phyloP scores from a whole-genome alignment of 2,888 invertebrate species.

The Tinea trinotella region DNA sequence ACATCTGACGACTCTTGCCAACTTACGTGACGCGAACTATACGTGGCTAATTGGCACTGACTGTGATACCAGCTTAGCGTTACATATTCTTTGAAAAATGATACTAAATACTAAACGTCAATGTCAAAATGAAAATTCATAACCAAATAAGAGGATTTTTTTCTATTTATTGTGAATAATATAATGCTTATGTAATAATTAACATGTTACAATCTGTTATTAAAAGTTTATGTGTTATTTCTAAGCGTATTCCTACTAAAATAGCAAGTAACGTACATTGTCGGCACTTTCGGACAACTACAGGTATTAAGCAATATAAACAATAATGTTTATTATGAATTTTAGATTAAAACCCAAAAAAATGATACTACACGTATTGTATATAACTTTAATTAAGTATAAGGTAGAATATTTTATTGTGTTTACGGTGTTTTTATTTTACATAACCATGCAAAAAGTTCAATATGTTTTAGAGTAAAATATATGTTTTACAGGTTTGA shows the following conservation, averaged over 20 bases:
- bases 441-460: neutral
- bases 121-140: neutral
- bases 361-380: too few relatives aligned
- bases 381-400: neutral
- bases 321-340: too few relatives aligned
- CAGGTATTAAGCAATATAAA: neutral
- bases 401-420: too few relatives aligned
- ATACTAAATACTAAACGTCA: neutral
- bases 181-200: constrained; percentile 4
- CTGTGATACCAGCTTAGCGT: too few relatives aligned
- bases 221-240: neutral
- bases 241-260: neutral
- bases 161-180: neutral
- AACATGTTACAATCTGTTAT: neutral
- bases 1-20: too few relatives aligned
- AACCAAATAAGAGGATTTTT: neutral
- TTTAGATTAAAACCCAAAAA: too few relatives aligned
- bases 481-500: constrained; percentile 57
- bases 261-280: neutral
- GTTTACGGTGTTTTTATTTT: too few relatives aligned
- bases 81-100: neutral
- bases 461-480: too few relatives aligned
- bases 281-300: neutral
- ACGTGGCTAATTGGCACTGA: too few relatives aligned
- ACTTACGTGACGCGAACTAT: too few relatives aligned